These are phyloP conservation scores for Macrostomum cliftonense DNA, from an alignment of 2,888 invertebrate genomes.

Conservation along the genomic window DNA sequence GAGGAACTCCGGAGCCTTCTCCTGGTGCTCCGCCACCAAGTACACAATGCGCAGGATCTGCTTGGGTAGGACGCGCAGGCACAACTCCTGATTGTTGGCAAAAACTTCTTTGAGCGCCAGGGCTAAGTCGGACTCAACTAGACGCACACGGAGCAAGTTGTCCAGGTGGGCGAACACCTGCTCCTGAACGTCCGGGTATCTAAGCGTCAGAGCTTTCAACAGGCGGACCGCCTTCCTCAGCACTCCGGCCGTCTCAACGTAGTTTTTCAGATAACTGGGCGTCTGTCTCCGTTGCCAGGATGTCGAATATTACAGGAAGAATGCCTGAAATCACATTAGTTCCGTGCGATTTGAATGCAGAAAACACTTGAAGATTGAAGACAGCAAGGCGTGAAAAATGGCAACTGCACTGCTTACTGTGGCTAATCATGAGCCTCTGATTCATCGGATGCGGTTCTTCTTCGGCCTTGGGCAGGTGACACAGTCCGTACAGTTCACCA, in stretches of 20 bases:
- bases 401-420: too few relatives aligned
- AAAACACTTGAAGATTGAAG: too few relatives aligned
- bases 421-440: conserved; percentile 12
- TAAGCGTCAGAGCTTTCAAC: conserved; percentile 7
- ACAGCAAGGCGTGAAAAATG: too few relatives aligned
- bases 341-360: too few relatives aligned
- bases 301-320: conserved; percentile 6
- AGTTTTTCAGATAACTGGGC: conserved; percentile 2
- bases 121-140: conserved; percentile 8
- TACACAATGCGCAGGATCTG: conserved; percentile 20
- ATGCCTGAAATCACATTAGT: neutral
- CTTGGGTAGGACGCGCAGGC: conserved; percentile 15
- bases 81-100: conserved; percentile 11
- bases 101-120: conserved; percentile 12
- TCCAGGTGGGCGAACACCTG: conserved; percentile 5
- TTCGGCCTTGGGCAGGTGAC: conserved; percentile 9
- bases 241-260: conserved; percentile 6
- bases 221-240: conserved; percentile 8
- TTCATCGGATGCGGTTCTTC: conserved; percentile 14
- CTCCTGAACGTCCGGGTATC: conserved; percentile 7
- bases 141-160: conserved; percentile 6
- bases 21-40: conserved; percentile 17
- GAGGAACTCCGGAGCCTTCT: conserved; percentile 20
- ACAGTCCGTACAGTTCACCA: conserved; percentile 7
- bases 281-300: conserved; percentile 5